A percentile compares a stretch with the other conserved stretches of the same genome.
These are phyloP conservation scores for Gallinago jamesoni DNA, from an alignment of 2,113 vertebrate genomes.

Conservation along the genomic window DNA sequence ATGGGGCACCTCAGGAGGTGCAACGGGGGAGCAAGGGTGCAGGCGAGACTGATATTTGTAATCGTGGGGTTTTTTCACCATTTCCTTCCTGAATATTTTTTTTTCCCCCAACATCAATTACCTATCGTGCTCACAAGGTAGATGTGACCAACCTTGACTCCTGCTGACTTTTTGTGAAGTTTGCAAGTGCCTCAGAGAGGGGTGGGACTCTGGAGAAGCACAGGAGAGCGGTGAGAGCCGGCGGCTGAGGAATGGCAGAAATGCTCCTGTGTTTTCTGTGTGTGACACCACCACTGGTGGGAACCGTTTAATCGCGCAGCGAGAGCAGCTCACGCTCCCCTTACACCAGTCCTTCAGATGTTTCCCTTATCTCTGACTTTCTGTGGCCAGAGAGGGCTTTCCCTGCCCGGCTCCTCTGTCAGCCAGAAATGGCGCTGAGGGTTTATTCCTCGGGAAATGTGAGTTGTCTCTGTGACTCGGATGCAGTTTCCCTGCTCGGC, in stretches of 20 bases:
- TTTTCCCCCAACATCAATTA: background rate
- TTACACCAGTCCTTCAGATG: background rate
- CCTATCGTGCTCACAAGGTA: background rate
- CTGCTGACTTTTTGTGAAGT: background rate
- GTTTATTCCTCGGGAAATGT: background rate
- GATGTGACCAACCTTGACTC: background rate
- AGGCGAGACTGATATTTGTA: background rate
- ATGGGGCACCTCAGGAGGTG: background rate
- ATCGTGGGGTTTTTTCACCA: background rate
- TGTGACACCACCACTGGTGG: background rate
- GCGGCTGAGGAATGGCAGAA: slow-evolving; percentile 40
- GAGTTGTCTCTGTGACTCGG: background rate
- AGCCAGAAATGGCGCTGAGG: background rate
- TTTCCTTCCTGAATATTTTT: background rate
- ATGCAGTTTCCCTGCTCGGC: background rate
- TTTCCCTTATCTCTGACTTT: slow-evolving; percentile 5
- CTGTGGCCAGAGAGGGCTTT: background rate
- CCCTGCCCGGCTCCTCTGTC: background rate
- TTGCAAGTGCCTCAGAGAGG: background rate
- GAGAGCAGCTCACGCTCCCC: background rate
- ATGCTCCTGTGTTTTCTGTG: slow-evolving; percentile 20
- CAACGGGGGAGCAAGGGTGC: background rate
- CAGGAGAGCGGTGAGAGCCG: fast-evolving
- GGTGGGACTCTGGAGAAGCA: background rate
- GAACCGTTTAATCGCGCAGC: background rate